Evolutionary conservation across 2,113 vertebrate genomes (phyloP).

Genomic region (Gnathonemus longibarbis): DNA sequence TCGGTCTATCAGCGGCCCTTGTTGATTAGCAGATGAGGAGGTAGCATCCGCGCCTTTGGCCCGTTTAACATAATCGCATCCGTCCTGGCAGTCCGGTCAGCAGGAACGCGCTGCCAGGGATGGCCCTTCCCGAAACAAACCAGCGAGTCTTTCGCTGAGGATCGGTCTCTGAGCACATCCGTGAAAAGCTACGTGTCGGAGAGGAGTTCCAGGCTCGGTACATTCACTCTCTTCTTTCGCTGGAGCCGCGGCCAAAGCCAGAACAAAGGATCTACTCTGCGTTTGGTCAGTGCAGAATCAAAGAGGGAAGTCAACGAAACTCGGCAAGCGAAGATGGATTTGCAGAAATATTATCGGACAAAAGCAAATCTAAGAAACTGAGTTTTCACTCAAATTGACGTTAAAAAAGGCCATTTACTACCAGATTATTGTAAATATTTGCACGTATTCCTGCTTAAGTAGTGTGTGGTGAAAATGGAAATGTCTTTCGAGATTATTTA

Average conservation of each 20-base stretch:
- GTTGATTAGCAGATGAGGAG: not conserved
- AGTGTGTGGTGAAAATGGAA: not conserved
- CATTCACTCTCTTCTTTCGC: not conserved
- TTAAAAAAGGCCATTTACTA: not conserved
- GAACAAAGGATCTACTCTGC: constrained; percentile 5
- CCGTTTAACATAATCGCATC: not conserved
- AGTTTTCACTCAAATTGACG: not conserved
- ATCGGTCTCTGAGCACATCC: not conserved
- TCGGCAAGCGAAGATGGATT: not conserved
- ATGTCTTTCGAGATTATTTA: not conserved
- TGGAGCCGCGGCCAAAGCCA: not conserved
- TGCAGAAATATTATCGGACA: not conserved
- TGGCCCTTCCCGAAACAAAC: not conserved
- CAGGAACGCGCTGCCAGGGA: not conserved
- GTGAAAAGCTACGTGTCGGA: not conserved
- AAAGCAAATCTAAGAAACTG: not conserved
- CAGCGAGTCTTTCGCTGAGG: not conserved
- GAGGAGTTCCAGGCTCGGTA: not conserved
- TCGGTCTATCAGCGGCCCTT: not conserved
- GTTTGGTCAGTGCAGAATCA: not conserved
- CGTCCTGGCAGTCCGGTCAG: not conserved
- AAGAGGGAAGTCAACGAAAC: not conserved
- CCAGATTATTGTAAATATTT: not conserved
- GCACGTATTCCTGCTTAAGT: not conserved
- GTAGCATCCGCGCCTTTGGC: not conserved